Base-by-base conservation (phyloP, 1,140 invertebrate species). In the Doryteuthis pealeii region DNA sequence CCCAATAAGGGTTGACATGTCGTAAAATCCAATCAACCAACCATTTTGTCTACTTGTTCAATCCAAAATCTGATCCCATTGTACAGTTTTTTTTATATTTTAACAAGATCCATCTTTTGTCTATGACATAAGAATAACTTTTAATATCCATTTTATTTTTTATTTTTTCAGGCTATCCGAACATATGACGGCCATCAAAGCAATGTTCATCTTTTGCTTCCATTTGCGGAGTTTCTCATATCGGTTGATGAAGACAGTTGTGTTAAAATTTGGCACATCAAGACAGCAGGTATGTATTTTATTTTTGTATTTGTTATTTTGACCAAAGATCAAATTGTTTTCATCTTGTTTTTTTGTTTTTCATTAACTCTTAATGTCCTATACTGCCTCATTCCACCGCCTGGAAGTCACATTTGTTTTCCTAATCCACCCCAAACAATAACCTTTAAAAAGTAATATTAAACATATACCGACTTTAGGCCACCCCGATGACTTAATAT, bases 191-290 rank as follows among this genome's bases (percentile, higher is more conserved):
- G 94, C 6, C 95, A 97, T 84, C 86, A 91, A 30, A 65, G 74
- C 71, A 86, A 91, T n/a, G 91, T 99, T 14, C 91, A 93, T 78
- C 84, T 93, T 14, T 81, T 99, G n/a, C 84, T 97, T 77, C 94
- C 96, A 22, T 97, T 98, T 88, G 95, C 93, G 3, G 86, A 90
- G 30, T 93, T 96, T 88, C 88, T 99, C 32, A 90, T 99, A 74
- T 94, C 95, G 0, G 89, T 98, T 18, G 96, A 99, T 87, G 91
- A 92, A 83, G 87, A 88, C 1, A 96, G 93, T 87, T 87, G 89
- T 67, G 67, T 99, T 0, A 93, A 92, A 88, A 89, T 97, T 26
- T 98, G 95, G 94, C 92, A 97, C 85, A 93, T 97, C 1, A 92
- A 92, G 79, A 90, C 91, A 0, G 93, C 94, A 86, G 90, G 91